Evolutionary conservation across 2,888 invertebrate species (phyloP).

Genomic region (Encarsia formosa): DNA sequence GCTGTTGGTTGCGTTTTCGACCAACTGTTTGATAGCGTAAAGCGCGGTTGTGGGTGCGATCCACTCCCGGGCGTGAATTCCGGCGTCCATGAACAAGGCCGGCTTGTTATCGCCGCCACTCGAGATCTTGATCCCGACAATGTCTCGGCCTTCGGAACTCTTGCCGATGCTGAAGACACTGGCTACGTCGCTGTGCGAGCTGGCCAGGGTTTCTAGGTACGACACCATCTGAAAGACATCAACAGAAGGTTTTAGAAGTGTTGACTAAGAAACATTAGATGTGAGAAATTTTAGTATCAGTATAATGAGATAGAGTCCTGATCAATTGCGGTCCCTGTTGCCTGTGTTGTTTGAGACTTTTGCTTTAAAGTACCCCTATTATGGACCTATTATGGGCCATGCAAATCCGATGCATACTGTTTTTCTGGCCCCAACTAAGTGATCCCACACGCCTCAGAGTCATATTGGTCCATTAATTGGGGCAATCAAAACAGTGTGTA

Average conservation of each 20-base stretch:
- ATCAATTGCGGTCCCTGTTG: too few species aligned
- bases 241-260: background rate
- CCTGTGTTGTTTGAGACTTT: too few species aligned
- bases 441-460: too few species aligned
- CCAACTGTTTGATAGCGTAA: conserved; percentile 58
- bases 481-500: too few species aligned
- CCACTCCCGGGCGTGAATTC: conserved; percentile 68
- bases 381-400: too few species aligned
- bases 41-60: conserved; percentile 60
- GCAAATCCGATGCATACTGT: too few species aligned
- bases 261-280: background rate
- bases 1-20: conserved; percentile 53
- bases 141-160: conserved; percentile 17
- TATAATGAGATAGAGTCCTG: too few species aligned
- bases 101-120: conserved; percentile 53
- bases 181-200: background rate
- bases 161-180: background rate
- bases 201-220: background rate
- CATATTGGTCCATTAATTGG: too few species aligned
- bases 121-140: conserved; percentile 62
- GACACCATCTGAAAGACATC: background rate
- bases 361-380: too few species aligned
- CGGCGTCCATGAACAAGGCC: conserved; percentile 59
- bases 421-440: too few species aligned
- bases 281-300: background rate